Conservation (phyloP, 2,888 invertebrate genomes). For the Strigamia transsilvanica region DNA sequence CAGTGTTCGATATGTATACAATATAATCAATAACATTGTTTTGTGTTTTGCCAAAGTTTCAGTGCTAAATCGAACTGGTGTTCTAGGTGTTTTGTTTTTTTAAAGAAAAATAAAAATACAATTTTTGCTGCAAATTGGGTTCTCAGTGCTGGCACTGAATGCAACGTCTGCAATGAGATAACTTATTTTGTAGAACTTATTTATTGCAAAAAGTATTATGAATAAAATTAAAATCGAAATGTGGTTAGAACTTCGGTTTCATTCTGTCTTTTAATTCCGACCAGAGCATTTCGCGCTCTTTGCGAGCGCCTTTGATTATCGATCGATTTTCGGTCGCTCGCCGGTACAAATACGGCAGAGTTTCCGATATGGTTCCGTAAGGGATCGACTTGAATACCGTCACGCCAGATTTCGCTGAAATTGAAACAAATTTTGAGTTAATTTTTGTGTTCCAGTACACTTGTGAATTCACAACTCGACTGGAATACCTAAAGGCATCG, state of each 20-base stretch:
- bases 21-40: background rate
- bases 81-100: background rate
- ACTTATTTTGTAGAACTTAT: slow-evolving; percentile 13
- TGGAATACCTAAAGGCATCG: slow-evolving; percentile 64
- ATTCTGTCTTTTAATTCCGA: slow-evolving; percentile 46
- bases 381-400: slow-evolving; percentile 66
- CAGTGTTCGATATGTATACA: too few relatives aligned
- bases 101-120: background rate
- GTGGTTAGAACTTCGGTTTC: background rate
- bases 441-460: too few relatives aligned
- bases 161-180: slow-evolving; percentile 10
- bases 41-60: slow-evolving; percentile 11
- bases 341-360: slow-evolving; percentile 65
- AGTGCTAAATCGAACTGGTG: slow-evolving; percentile 3
- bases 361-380: slow-evolving; percentile 64
- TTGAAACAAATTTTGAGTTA: background rate
- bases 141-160: slow-evolving; percentile 46
- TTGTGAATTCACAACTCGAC: background rate
- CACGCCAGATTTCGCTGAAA: slow-evolving; percentile 62
- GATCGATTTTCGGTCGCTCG: slow-evolving; percentile 66
- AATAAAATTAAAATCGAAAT: background rate
- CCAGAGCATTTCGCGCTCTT: slow-evolving; percentile 60
- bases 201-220: slow-evolving; percentile 23
- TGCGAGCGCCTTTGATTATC: slow-evolving; percentile 64
- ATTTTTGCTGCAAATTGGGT: background rate